Conservation (phyloP, 2,888 invertebrate genomes). For the Mythimna vitellina region DNA sequence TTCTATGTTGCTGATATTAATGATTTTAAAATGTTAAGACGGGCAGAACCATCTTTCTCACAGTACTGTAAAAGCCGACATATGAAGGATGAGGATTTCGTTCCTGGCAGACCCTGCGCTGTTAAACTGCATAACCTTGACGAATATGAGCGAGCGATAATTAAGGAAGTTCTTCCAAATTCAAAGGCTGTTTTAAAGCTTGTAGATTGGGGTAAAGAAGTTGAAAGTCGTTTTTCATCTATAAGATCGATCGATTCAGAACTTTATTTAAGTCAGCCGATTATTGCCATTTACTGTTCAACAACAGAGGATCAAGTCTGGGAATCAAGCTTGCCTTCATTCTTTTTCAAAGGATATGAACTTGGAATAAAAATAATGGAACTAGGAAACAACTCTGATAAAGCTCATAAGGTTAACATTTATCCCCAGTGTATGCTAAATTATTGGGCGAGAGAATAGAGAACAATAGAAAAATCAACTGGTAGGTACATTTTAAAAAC, state of each 20-base stretch:
- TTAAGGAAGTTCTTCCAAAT: slow-evolving; percentile 31
- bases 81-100: slow-evolving; percentile 29
- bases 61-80: slow-evolving; percentile 33
- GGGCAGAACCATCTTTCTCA: slow-evolving; percentile 7
- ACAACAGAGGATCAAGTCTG: slow-evolving; percentile 36
- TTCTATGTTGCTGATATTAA: slow-evolving; percentile 56
- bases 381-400: slow-evolving; percentile 36
- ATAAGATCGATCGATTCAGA: slow-evolving; percentile 32
- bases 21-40: slow-evolving; percentile 38
- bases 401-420: slow-evolving; percentile 52
- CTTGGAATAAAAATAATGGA: slow-evolving; percentile 47
- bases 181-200: slow-evolving; percentile 45
- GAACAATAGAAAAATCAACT: neutral
- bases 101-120: slow-evolving; percentile 40
- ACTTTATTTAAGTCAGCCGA: slow-evolving; percentile 29
- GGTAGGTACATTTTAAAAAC: neutral
- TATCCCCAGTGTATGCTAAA: slow-evolving; percentile 25
- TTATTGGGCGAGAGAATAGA: neutral
- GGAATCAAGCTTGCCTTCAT: slow-evolving; percentile 21
- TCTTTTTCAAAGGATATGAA: slow-evolving; percentile 50
- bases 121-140: slow-evolving; percentile 23
- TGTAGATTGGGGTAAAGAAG: slow-evolving; percentile 50
- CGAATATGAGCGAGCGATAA: slow-evolving; percentile 49
- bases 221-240: slow-evolving; percentile 20
- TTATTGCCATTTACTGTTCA: slow-evolving; percentile 52